These are phyloP conservation scores for Erebia aethiops DNA, from an alignment of 2,888 invertebrate genomes.

Conservation along the genomic window DNA sequence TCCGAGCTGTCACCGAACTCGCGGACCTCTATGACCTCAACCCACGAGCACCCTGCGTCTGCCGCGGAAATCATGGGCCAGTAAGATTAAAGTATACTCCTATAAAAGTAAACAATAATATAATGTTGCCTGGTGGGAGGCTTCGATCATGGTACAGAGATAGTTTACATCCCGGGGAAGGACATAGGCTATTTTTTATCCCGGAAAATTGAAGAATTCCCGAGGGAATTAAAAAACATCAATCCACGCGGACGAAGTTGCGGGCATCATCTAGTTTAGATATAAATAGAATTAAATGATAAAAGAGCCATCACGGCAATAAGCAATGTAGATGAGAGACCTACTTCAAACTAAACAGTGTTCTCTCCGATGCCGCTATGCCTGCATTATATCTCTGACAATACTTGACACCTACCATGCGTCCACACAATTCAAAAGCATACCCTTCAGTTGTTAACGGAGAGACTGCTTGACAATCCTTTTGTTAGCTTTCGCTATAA, in stretches of 20 bases:
- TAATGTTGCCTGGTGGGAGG: too few relatives aligned
- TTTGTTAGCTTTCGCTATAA: conserved; percentile 51
- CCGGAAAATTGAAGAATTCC: too few relatives aligned
- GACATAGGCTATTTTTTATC: too few relatives aligned
- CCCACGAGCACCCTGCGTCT: conserved; percentile 66
- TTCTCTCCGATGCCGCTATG: conserved; percentile 46
- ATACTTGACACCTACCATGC: conserved; percentile 54
- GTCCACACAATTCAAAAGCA: conserved; percentile 63
- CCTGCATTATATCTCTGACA: conserved; percentile 56
- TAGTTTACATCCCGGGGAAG: too few relatives aligned
- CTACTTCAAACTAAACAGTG: conserved; percentile 47
- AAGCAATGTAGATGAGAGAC: conserved; percentile 37
- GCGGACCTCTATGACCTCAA: conserved; percentile 68
- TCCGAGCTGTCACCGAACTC: conserved; percentile 71
- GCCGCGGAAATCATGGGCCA: conserved; percentile 74
- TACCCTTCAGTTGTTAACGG: conserved; percentile 65
- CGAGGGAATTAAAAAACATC: too few relatives aligned
- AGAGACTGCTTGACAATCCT: conserved; percentile 57
- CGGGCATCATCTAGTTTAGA: too few relatives aligned
- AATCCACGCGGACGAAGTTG: too few relatives aligned
- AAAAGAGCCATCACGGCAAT: conserved; percentile 14
- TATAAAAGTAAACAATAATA: not conserved
- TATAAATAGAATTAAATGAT: conserved; percentile 8
- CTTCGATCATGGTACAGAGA: too few relatives aligned
- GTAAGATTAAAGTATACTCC: conserved; percentile 51